These are phyloP conservation scores for Drosophila sp. DNA, from an alignment of 1,140 invertebrate genomes.

Conservation along the genomic window DNA sequence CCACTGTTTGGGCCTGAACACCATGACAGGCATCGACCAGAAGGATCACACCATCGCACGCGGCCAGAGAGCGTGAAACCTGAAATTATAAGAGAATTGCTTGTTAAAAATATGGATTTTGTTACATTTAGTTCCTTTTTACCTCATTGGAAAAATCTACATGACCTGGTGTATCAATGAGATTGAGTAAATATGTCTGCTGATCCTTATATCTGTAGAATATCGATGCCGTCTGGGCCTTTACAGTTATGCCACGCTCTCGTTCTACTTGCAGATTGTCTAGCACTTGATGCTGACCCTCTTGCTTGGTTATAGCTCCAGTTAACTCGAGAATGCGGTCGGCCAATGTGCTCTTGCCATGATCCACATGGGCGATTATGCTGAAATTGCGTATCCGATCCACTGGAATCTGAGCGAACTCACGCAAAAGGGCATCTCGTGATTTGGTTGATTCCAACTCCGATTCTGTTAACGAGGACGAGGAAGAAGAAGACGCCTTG, in stretches of 20 bases:
- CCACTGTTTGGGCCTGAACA: conserved; percentile 98
- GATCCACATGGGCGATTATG: conserved; percentile 99
- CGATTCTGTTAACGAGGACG: background rate
- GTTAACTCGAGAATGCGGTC: conserved; percentile 96
- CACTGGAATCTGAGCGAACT: conserved; percentile 83
- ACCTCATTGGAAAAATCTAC: conserved; percentile 99
- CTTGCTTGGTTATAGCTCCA: conserved; percentile 89
- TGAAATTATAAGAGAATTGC: conserved; percentile 42
- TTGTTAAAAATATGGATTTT: too few species aligned
- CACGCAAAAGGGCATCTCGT: conserved; percentile 43
- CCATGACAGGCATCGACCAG: conserved; percentile 98
- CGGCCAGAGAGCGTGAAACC: conserved; percentile 92
- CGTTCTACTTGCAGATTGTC: conserved; percentile 89
- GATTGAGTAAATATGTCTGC: conserved; percentile 93
- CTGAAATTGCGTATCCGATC: conserved; percentile 95
- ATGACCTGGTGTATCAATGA: conserved; percentile 99
- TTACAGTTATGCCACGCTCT: conserved; percentile 98
- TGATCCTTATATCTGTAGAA: conserved; percentile 88
- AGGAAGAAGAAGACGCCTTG: background rate
- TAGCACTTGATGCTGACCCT: conserved; percentile 88
- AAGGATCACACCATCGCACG: conserved; percentile 97
- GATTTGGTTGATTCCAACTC: conserved; percentile 8
- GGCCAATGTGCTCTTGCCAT: conserved; percentile 98
- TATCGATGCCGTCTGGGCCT: conserved; percentile 97
- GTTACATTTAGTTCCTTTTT: too few species aligned